Evolutionary conservation across 2,888 invertebrate genomes (phyloP).

Genomic region (Drosophila cognata): DNA sequence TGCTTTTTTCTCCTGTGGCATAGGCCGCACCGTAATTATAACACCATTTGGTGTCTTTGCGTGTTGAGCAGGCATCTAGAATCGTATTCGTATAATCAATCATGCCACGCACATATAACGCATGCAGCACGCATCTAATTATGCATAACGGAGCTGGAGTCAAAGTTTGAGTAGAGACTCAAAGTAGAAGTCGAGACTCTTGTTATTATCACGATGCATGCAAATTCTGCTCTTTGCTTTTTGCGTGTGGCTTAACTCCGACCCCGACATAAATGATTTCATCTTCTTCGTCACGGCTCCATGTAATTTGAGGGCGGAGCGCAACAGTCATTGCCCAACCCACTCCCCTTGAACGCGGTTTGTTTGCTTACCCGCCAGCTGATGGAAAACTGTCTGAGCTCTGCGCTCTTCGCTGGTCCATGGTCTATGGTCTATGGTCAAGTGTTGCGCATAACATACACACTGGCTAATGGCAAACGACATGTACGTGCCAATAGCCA

Average conservation of each 20-base stretch:
- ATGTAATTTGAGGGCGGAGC: conserved; percentile 56
- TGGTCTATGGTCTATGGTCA: conserved; percentile 26
- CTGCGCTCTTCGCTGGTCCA: not conserved
- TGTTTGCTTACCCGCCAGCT: conserved; percentile 49
- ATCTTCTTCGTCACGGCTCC: conserved; percentile 20
- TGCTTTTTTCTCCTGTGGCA: conserved; percentile 13
- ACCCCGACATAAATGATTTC: conserved; percentile 33
- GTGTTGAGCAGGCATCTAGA: not conserved
- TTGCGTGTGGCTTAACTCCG: conserved; percentile 9
- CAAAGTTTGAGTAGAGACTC: conserved; percentile 13
- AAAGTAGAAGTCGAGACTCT: conserved; percentile 26
- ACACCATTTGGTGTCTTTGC: conserved; percentile 49
- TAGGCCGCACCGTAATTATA: conserved; percentile 58
- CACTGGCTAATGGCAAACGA: conserved; percentile 77
- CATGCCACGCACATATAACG: conserved; percentile 64
- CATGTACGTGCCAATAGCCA: conserved; percentile 81
- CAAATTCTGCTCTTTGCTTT: conserved; percentile 39
- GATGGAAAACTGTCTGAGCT: conserved; percentile 34
- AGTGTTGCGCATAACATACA: conserved; percentile 68
- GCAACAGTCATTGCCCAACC: conserved; percentile 34
- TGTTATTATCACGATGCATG: conserved; percentile 54
- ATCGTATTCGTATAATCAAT: conserved; percentile 12
- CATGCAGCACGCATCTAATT: conserved; percentile 74
- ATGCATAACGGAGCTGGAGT: conserved; percentile 51
- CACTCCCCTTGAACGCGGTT: not conserved